Conservation (phyloP, 1,140 invertebrate genomes). For the Coenobita brevimanus region DNA sequence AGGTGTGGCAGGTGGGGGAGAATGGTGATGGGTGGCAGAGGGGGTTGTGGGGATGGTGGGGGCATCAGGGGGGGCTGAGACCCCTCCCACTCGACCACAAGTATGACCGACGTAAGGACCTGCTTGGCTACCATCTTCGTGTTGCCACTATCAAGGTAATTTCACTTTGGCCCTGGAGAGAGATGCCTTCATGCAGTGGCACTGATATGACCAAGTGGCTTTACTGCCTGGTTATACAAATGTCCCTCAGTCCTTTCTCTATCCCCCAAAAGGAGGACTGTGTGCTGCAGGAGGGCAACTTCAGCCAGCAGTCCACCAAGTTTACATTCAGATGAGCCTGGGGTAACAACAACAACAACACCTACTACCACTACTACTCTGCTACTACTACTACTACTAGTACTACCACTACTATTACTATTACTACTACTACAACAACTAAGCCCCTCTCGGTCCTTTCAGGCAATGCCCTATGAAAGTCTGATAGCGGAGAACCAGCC, state of each 20-base stretch:
- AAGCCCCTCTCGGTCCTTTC: background rate
- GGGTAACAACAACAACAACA: no score
- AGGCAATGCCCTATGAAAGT: conserved; percentile 49
- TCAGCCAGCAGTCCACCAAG: no score
- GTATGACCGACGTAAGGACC: conserved; percentile 45
- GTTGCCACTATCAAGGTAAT: conserved; percentile 43
- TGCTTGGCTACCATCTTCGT: conserved; percentile 23
- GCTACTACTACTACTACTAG: background rate
- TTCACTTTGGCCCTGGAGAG: no score
- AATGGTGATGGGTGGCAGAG: background rate
- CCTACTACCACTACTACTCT: no score
- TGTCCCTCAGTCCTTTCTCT: no score
- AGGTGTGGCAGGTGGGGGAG: conserved; percentile 35
- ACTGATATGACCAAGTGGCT: no score
- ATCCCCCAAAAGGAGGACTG: no score
- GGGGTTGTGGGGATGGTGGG: conserved; percentile 15
- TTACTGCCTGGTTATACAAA: no score
- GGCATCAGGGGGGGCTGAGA: background rate
- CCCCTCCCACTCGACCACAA: background rate
- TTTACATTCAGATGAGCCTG: no score
- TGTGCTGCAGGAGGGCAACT: no score
- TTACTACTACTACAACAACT: background rate
- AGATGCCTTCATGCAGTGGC: no score
- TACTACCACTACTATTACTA: background rate
- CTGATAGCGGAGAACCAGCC: background rate